Percentiles rank a stretch among this genome's conserved stretches.
Conservation (phyloP, 92 coral and sea anemone genomes). For the Zoanthus gigantus region DNA sequence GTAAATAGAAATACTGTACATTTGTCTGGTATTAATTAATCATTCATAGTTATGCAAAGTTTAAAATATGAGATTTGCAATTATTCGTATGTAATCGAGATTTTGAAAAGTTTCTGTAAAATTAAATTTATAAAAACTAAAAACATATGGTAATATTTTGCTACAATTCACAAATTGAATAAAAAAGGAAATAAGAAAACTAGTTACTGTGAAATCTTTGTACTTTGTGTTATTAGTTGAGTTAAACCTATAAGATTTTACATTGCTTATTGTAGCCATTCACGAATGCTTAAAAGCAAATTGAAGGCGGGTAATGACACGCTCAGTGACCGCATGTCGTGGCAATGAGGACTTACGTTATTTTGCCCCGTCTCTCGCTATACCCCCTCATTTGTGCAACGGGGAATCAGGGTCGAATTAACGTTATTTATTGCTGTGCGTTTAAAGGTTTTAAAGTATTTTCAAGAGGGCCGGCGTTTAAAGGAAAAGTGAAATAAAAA, state of each 20-base stretch:
- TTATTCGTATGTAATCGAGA: conserved; percentile 16
- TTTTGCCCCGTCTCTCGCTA: too few species aligned
- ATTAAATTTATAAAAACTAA: conserved; percentile 8
- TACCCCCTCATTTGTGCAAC: too few species aligned
- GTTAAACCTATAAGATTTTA: neutral
- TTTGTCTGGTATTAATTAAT: neutral
- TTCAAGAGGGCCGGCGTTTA: too few species aligned
- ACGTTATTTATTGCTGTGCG: too few species aligned
- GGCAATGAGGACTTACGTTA: too few species aligned
- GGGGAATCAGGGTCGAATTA: too few species aligned
- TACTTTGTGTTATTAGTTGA: neutral
- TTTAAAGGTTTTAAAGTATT: too few species aligned
- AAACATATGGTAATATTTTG: conserved; percentile 30
- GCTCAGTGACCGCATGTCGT: too few species aligned
- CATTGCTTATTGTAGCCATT: too few species aligned
- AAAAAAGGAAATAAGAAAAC: neutral
- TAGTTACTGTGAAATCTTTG: neutral
- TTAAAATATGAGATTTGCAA: neutral
- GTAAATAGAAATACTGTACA: conserved; percentile 42
- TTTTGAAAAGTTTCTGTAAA: conserved; percentile 12
- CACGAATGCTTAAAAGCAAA: too few species aligned
- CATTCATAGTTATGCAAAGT: conserved; percentile 19
- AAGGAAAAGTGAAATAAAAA: too few species aligned
- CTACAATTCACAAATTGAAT: conserved; percentile 3
- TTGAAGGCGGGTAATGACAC: too few species aligned